Evolutionary conservation across 2,888 invertebrate species (phyloP).

Genomic region (Trichopria drosophilae): DNA sequence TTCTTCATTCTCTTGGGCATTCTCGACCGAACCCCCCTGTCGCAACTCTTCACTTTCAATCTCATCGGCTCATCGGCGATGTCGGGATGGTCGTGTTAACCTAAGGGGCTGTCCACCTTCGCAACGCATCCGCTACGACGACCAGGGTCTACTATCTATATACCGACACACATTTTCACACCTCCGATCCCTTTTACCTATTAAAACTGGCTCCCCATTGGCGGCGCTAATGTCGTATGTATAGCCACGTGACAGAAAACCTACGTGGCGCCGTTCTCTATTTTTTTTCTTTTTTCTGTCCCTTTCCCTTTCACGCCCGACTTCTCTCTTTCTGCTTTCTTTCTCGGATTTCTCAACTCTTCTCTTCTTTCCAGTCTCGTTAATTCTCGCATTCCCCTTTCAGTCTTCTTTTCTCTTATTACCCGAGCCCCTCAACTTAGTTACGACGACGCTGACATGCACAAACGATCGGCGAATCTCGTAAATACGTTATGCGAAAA

Average conservation of each 20-base stretch:
- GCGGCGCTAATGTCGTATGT: conserved; percentile 34
- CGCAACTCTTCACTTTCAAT: too few species aligned
- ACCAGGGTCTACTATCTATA: too few species aligned
- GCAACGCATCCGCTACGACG: too few species aligned
- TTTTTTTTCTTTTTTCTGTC: conserved; percentile 8
- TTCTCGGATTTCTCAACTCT: not conserved
- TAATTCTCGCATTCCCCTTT: not conserved
- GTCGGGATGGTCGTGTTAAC: too few species aligned
- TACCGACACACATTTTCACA: conserved; percentile 38
- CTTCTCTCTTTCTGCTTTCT: conserved; percentile 13
- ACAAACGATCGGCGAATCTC: conserved; percentile 40
- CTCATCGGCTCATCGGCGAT: too few species aligned
- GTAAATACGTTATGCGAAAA: too few species aligned
- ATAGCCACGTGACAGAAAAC: conserved; percentile 30
- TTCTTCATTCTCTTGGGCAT: too few species aligned
- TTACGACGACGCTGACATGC: conserved; percentile 29
- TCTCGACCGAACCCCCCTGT: too few species aligned
- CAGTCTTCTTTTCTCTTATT: not conserved
- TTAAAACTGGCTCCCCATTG: conserved; percentile 35
- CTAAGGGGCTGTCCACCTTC: too few species aligned
- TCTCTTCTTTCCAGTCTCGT: conserved; percentile 12
- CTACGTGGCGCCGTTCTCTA: conserved; percentile 33
- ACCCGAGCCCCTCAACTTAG: conserved; percentile 12
- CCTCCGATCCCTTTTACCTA: conserved; percentile 34
- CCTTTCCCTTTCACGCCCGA: conserved; percentile 3